Evolutionary conservation across 1,140 invertebrate genomes (phyloP), one percentile per base, ranked within the genome.

Genomic region (Pseudomyrmex flavicornis): DNA sequence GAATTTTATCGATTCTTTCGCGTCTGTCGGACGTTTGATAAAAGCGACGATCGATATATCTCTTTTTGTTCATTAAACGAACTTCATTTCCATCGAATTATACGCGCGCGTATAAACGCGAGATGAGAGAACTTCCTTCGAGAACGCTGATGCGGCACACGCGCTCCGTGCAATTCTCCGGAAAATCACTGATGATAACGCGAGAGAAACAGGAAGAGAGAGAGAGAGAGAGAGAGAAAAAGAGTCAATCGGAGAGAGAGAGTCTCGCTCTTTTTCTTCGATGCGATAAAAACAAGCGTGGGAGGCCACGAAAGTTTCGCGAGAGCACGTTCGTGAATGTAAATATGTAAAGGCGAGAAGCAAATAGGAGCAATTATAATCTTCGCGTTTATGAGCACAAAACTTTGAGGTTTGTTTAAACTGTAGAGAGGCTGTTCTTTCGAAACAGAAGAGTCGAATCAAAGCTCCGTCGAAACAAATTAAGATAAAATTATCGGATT

Each of bases 331-430:
- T 22, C 75, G 17, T 44, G 10, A 70, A 59, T 79, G 44, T 35
- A 58, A 70, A 35, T 35, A 66, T 54, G n/a, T n/a, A 70, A 44
- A 79, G 58, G 15, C 22, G 44, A 70, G 70, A 70, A 52, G 76
- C 52, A 79, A 79, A 70, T 79, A 26, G 20, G 65, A 70, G 44
- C 26, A 70, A 79, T 79, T 79, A 79, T 79, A 79, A 79, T 79
- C 17, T 44, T 54, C 52, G 68, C 50, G 35, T 35, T 9, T 15
- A 35, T 48, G 44, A 15, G 17, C 15, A 17, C 13, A 46, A 48
- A 79, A 79, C 15, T 54, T 56, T 9, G 65, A 46, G 17, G 58
- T 70, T 70, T 54, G 69, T 79, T 79, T 58, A 70, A 46, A 10
- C 70, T 35, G 35, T 7, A 35, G 4, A 35, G 35, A 35, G 35